Percentiles rank a stretch among this genome's conserved stretches.
Evolutionary conservation across 2,113 vertebrate species (phyloP).

Genomic region (Spea bombifrons): DNA sequence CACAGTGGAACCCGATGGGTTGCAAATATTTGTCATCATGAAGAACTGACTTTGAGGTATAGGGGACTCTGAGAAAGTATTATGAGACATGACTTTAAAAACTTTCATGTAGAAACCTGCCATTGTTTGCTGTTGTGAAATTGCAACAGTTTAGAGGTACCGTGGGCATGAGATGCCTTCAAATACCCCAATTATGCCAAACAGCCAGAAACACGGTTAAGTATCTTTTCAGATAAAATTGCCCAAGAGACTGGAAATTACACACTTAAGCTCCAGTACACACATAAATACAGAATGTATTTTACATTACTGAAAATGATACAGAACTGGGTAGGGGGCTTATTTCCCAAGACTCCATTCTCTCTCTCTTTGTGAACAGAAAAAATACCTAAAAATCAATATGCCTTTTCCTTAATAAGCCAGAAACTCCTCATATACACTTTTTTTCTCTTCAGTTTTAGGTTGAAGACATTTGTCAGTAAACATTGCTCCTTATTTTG

Average conservation of each 20-base stretch:
- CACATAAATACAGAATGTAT: not conserved
- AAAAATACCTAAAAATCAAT: not conserved
- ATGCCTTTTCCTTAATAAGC: constrained; percentile 27
- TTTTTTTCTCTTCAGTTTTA: constrained; percentile 8
- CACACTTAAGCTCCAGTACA: not conserved
- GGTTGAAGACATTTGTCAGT: constrained; percentile 3
- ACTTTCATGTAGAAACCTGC: not conserved
- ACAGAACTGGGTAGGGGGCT: not conserved
- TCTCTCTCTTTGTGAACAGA: not conserved
- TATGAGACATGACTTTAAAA: not conserved
- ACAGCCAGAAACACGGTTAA: not conserved
- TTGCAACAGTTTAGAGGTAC: not conserved
- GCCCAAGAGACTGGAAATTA: not conserved
- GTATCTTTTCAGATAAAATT: not conserved
- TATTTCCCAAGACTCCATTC: constrained; percentile 3
- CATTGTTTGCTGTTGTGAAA: not conserved
- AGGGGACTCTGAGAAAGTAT: no score
- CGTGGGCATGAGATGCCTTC: not conserved
- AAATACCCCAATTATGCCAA: not conserved
- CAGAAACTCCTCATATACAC: not conserved
- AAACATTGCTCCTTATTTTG: constrained; percentile 21
- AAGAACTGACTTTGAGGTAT: no score
- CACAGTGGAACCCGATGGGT: no score
- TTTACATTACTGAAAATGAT: not conserved
- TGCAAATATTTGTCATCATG: no score